These are phyloP conservation scores for Sarcophaga bullata DNA, from an alignment of 1,140 invertebrate genomes.

Conservation along the genomic window DNA sequence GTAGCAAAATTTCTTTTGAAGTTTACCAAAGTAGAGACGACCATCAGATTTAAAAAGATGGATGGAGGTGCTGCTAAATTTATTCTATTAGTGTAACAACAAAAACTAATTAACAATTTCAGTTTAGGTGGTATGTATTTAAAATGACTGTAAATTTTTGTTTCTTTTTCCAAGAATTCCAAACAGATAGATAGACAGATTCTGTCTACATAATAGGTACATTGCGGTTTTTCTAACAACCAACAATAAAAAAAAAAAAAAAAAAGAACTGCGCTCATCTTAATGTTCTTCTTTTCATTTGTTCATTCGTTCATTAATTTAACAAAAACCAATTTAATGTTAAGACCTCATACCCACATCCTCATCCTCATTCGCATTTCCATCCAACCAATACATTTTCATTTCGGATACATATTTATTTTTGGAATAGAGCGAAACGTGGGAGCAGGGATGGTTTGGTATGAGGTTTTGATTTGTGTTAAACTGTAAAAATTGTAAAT, in stretches of 20 bases:
- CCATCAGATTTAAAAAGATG: no score
- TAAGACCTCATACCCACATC: no score
- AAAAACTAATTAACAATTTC: slow-evolving; percentile 20
- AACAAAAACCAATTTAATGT: slow-evolving; percentile 8
- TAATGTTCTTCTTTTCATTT: slow-evolving; percentile 5
- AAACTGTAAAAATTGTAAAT: neutral
- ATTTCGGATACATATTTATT: neutral
- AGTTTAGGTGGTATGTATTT: slow-evolving; percentile 21
- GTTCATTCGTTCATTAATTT: slow-evolving; percentile 3
- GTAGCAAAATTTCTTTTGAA: neutral
- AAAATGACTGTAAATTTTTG: neutral
- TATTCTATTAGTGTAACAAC: neutral
- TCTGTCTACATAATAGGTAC: neutral
- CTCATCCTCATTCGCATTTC: neutral
- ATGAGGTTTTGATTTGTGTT: no score
- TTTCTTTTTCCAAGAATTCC: neutral
- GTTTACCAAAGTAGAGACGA: neutral
- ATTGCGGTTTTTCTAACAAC: slow-evolving; percentile 8
- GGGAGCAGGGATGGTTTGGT: neutral
- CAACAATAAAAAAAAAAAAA: neutral
- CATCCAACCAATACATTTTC: neutral
- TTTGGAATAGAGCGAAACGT: neutral
- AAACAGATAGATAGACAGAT: neutral
- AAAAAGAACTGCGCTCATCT: neutral
- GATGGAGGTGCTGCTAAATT: neutral